Percentiles rank a stretch among this genome's conserved stretches.
Evolutionary conservation across 1,140 invertebrate genomes (phyloP).

Genomic region (Pachypsylla venusta): DNA sequence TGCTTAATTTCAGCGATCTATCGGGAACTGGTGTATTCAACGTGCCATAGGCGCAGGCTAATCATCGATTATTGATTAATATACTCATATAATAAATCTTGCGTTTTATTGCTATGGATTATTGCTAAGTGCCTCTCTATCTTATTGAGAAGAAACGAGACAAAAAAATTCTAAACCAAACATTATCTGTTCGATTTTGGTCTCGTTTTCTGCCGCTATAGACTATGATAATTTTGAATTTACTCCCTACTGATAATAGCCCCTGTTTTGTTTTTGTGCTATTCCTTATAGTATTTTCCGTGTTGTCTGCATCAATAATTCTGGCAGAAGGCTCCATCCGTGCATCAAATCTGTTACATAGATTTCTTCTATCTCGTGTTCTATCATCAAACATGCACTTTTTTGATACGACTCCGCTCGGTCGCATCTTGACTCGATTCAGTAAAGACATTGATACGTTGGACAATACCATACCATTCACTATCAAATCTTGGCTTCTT

Average conservation of each 20-base stretch:
- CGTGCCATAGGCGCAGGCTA: no score
- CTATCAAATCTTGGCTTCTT: neutral
- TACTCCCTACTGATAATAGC: neutral
- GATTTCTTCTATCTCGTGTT: neutral
- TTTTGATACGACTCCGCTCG: constrained; percentile 58
- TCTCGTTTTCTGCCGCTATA: no score
- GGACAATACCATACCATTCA: constrained; percentile 35
- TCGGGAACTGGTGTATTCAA: no score
- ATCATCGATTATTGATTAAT: no score
- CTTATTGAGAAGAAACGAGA: no score
- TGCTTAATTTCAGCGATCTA: no score
- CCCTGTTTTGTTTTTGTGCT: constrained; percentile 5
- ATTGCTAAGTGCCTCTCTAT: no score
- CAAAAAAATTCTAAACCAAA: no score
- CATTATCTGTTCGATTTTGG: no score
- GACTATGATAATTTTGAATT: no score
- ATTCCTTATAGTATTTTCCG: constrained; percentile 10
- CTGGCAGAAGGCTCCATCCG: constrained; percentile 14
- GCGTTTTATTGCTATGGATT: no score
- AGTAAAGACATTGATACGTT: constrained; percentile 52
- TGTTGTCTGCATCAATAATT: constrained; percentile 14
- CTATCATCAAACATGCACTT: constrained; percentile 41
- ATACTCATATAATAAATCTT: no score
- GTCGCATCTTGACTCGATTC: constrained; percentile 55
- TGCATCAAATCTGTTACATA: constrained; percentile 9